Evolutionary conservation across 2,888 invertebrate genomes (phyloP), one percentile per base, ranked within the genome.

Genomic region (Empis livida): DNA sequence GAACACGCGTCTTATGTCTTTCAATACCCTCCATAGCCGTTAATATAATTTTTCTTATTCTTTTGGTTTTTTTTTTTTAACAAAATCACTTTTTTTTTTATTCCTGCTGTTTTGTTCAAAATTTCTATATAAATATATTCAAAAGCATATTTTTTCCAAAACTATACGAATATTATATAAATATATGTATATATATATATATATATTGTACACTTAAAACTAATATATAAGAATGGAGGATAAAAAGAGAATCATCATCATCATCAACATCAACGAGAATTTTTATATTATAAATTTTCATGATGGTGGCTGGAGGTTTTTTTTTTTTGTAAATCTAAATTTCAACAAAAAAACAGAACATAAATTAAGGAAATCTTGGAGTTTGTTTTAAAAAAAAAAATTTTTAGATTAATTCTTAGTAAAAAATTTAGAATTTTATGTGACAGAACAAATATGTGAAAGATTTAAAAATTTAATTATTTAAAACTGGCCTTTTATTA

Each of bases 1-100:
- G 59, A 59, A 60, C 60, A 60, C 60, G 60, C 60, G 60, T 59
- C 57, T 58, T 54, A 57, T 56, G 57, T 57, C 57, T 57, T 58
- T 50, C 50, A 53, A 50, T 53, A 51, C 23, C 23, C 23, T 27
- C 23, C 9, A 27, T 27, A 9, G 23, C 23, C 23, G 23, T 27
- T 27, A 27, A 27, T 27, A 27, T 27, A 27, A 27, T 27, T 27
- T 27, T 27, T 27, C 23, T 27, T 27, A 6, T 27, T 27, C 8
- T 27, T 27, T 27, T 27, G 23, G 23, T 27, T 27, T 27, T 27
- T 27, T 27, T 9, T 27, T 27, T 27, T 4, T 27, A 11, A 48
- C 30, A 13, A 43, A 43, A 48, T 48, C 32, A 46, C 44, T 46
- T 44, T 35, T 39, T 47, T 20, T 47, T 47, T 35, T 43, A 30